Evolutionary conservation across 2,888 invertebrate species (phyloP).

Genomic region (Liposcelis brunnea): DNA sequence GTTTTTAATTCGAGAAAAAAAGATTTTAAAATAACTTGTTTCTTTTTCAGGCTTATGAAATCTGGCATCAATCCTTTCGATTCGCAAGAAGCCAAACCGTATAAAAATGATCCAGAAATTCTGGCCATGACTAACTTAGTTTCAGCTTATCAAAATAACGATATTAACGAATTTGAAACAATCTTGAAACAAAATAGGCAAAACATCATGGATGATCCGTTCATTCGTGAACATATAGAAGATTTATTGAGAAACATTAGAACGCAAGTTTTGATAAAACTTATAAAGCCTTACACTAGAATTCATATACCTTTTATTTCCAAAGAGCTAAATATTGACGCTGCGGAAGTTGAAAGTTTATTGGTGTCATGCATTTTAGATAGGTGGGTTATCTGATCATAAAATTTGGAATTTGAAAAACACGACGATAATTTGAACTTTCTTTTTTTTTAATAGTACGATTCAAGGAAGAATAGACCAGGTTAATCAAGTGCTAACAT

Average conservation of each 20-base stretch:
- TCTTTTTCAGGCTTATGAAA: slow-evolving; percentile 72
- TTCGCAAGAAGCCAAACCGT: slow-evolving; percentile 98
- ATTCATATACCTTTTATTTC: slow-evolving; percentile 98
- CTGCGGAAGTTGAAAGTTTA: slow-evolving; percentile 87
- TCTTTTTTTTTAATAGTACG: slow-evolving; percentile 23
- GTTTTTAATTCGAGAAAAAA: slow-evolving; percentile 3
- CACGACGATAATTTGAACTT: too few relatives aligned
- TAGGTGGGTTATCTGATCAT: slow-evolving; percentile 37
- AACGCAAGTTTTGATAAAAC: slow-evolving; percentile 82
- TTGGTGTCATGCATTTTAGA: slow-evolving; percentile 96
- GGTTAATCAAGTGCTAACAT: slow-evolving; percentile 81
- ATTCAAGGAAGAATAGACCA: slow-evolving; percentile 37
- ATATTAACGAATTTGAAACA: slow-evolving; percentile 93
- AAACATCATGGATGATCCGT: slow-evolving; percentile 98
- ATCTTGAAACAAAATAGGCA: slow-evolving; percentile 85
- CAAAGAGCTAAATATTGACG: slow-evolving; percentile 82
- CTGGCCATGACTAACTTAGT: slow-evolving; percentile 98
- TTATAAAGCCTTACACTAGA: slow-evolving; percentile 94
- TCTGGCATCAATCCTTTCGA: slow-evolving; percentile 99
- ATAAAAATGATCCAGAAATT: slow-evolving; percentile 98
- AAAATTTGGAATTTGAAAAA: background rate
- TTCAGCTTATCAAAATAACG: slow-evolving; percentile 92
- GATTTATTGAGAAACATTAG: slow-evolving; percentile 84
- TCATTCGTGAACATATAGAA: slow-evolving; percentile 97
- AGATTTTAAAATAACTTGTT: slow-evolving; percentile 1